Conservation (phyloP, 1,140 invertebrate genomes). For the Coboldia fuscipes region DNA sequence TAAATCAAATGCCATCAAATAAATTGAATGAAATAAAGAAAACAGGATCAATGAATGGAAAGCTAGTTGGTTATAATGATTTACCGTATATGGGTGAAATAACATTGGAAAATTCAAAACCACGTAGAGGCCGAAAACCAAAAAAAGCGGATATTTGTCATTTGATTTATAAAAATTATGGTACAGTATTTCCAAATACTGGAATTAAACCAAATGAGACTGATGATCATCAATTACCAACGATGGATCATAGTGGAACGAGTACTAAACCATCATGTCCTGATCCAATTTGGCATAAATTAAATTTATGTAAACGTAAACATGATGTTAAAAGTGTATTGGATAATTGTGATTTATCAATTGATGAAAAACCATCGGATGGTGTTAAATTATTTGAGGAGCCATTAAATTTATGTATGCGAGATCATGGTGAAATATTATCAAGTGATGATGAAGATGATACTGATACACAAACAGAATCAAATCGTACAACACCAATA, state of each 20-base stretch:
- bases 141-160: conserved; percentile 80
- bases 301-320: conserved; percentile 10
- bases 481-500: conserved; percentile 3
- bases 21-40: conserved; percentile 10
- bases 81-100: conserved; percentile 80
- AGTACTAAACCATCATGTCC: conserved; percentile 6
- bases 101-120: conserved; percentile 65
- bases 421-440: conserved; percentile 22
- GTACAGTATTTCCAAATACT: conserved; percentile 54
- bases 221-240: conserved; percentile 24
- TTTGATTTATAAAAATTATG: conserved; percentile 78
- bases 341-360: conserved; percentile 6
- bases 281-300: conserved; percentile 8
- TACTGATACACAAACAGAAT: conserved; percentile 1
- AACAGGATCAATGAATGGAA: conserved; percentile 16
- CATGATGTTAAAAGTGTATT: conserved; percentile 8
- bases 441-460: conserved; percentile 12
- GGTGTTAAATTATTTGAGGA: conserved; percentile 29
- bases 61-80: conserved; percentile 51
- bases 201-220: conserved; percentile 7
- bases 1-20: conserved; percentile 10
- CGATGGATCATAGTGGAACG: conserved; percentile 4
- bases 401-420: conserved; percentile 63
- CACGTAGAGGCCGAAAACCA: conserved; percentile 60
- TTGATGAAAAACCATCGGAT: conserved; percentile 1